Evolutionary conservation across 2,797 vertebrate genomes (phyloP).

Genomic region (Eupleurogrammus muticus): DNA sequence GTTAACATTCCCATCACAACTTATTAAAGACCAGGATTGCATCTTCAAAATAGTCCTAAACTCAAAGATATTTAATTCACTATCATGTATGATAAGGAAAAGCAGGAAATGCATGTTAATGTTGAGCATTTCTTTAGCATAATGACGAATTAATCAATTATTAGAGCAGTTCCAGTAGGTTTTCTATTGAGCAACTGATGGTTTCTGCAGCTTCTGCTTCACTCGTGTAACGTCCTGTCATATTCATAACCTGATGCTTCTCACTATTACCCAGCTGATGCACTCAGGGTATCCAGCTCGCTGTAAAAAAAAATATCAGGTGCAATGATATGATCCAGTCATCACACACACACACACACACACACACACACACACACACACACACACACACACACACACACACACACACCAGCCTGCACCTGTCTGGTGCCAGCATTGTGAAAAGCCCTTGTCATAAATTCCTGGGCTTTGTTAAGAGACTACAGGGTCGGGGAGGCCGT

Average conservation of each 20-base stretch:
- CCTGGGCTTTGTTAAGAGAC: constrained; percentile 74
- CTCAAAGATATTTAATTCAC: neutral
- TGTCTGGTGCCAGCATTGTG: constrained; percentile 64
- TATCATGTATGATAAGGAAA: neutral
- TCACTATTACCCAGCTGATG: too few relatives aligned
- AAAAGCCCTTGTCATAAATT: constrained; percentile 74
- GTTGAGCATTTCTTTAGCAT: neutral
- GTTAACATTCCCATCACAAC: too few relatives aligned
- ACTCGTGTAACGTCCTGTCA: too few relatives aligned
- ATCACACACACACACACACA: constrained; percentile 5
- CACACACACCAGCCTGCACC: constrained; percentile 59
- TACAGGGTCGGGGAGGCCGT: constrained; percentile 62
- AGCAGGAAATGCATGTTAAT: neutral
- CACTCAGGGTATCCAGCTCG: neutral
- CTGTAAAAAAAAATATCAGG: constrained; percentile 12
- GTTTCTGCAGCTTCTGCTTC: too few relatives aligned
- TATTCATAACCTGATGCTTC: too few relatives aligned
- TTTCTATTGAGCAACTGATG: too few relatives aligned
- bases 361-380: constrained; percentile 23
- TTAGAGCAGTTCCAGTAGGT: too few relatives aligned
- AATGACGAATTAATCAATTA: neutral
- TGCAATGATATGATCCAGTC: constrained; percentile 38
- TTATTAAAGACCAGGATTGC: neutral
- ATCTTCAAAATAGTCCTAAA: neutral
- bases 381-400: too few relatives aligned